Base-by-base conservation (phyloP, 1,140 invertebrate species). In the Zaprionus africanus region DNA sequence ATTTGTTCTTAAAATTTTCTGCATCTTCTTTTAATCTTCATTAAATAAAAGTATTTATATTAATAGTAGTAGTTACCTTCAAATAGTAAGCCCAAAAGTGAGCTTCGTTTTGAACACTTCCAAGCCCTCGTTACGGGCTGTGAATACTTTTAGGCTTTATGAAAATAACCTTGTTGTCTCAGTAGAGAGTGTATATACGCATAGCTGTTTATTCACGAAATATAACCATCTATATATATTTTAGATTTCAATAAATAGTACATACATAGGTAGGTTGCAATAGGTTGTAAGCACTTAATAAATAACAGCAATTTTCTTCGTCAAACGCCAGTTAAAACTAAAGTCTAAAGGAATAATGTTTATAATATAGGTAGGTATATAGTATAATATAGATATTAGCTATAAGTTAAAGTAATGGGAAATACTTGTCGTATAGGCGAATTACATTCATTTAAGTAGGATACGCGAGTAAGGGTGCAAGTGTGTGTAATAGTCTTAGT, bases 121-220 rank as follows among this genome's bases (percentile, higher is more conserved):
- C 1, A 31, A 1, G 7, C 0, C 5, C 0, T 3, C 1, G 5
- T 5, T 38, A 3, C 22, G 2, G n/a, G 2, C 4, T 11, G 15
- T 28, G 66, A 71, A 49, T 85, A 81, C 82, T 78, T 84, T 76
- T 49, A n/a, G 59, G 26, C 73, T 34, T 0, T 2, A 4, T 5
- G 9, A 43, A 28, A 38, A 51, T 11, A 51, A 62, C 12, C 31
- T 5, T 46, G n/a, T 22, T 22, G 22, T 22, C 22, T 22, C 22
- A 22, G 22, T 49, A 9, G 46, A 22, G 9, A 4, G 3, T 49
- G 19, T 49, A 9, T 49, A 51, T 51, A 51, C 19, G 46, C 46
- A 51, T 65, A 54, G 11, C 26, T 54, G 5, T 87, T 86, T 87
- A 80, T 86, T 87, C 60, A 87, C 38, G 65, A 74, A 82, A 74